Conservation (phyloP, 2,888 invertebrate genomes). For the Hofmannophila pseudospretella region DNA sequence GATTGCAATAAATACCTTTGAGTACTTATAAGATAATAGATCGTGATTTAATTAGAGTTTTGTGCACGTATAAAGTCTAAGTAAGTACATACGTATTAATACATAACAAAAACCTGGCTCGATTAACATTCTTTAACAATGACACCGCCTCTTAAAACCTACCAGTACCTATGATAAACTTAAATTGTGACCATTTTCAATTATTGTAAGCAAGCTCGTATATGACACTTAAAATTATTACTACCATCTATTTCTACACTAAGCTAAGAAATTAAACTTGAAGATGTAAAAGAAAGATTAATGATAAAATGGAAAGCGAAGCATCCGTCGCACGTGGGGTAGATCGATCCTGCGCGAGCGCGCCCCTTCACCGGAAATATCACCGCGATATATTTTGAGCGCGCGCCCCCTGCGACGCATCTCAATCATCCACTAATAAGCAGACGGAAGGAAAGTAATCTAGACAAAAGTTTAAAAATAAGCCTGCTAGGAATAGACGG, state of each 20-base stretch:
- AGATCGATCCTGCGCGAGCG: constrained; percentile 15
- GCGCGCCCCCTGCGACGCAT: constrained; percentile 74
- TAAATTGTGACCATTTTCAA: no score
- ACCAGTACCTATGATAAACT: no score
- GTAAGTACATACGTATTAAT: no score
- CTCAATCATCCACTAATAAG: constrained; percentile 76
- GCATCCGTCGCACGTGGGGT: constrained; percentile 41
- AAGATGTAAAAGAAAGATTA: constrained; percentile 16
- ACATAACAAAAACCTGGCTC: no score
- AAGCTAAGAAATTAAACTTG: constrained; percentile 4
- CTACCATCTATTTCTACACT: background rate
- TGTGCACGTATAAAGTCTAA: no score
- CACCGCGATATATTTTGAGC: constrained; percentile 55
- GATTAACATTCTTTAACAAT: no score
- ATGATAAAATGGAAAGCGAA: constrained; percentile 34
- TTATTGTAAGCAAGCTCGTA: no score
- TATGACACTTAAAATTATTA: no score
- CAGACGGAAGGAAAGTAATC: constrained; percentile 74
- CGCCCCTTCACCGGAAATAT: constrained; percentile 57
- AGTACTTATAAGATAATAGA: no score
- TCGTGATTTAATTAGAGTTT: no score
- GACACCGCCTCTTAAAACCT: no score
- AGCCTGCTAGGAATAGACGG: constrained; percentile 64
- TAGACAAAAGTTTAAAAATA: constrained; percentile 77
- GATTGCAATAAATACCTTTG: no score